Evolutionary conservation across 2,113 vertebrate genomes (phyloP), one percentile per base, ranked within the genome.

Genomic region (Tychaedon coryphoeus): DNA sequence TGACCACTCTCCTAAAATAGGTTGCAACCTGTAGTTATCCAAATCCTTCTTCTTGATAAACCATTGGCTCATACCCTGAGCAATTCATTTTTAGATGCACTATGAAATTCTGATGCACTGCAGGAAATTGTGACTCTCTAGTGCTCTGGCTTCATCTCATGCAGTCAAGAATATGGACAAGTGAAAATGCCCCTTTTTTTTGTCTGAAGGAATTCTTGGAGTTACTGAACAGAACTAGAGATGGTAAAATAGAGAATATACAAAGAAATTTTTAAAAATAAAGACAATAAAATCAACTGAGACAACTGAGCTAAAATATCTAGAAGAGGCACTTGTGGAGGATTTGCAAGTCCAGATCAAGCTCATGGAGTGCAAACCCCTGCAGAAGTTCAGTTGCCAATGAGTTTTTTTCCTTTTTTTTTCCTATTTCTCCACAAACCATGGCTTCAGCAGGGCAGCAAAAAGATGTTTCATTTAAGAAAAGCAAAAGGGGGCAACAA

Each of bases 381-480:
- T 19, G 43, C 34, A 89, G 48, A 80, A 74, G 6, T 11, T 20
- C 10, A 19, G 6, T 22, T 57, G 40, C 14, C 53, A 51, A 36
- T 9, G 5, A 1, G 0, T 2, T 9, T 54, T 58, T 11, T 14
- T 2, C 12, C 3, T 6, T 66, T 64, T 66, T 64, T 65, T 79
- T 19, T 5, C 17, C 17, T 16, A 38, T 79, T 67, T 47, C 31
- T 61, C 12, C 45, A 72, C 26, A 31, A 76, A 29, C 2, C 12
- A 1, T 0, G 22, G 9, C 17, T 69, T 91, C 62, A 24, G 10
- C 4, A 9, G 51, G 42, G 51, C 34, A 73, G 33, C 47, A 82
- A 48, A 77, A 70, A 38, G 33, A 36, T 51, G 43, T 16, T 74
- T 66, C 28, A 8, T 34, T 64, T 53, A n/a, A 66, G 50, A 66